These are phyloP conservation scores for Limenitis camilla DNA, from an alignment of 2,888 invertebrate genomes.

Conservation along the genomic window DNA sequence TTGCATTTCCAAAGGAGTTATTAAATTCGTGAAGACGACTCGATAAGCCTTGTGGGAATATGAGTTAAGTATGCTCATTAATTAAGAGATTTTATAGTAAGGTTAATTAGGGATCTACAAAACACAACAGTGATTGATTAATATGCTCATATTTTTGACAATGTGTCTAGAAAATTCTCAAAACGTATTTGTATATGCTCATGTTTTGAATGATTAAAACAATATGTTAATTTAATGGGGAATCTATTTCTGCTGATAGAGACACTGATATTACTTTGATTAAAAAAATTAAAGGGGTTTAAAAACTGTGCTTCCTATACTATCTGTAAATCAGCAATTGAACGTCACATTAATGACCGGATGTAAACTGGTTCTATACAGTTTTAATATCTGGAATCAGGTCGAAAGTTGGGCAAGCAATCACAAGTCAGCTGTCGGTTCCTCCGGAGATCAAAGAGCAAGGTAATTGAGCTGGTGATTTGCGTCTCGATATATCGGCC, in stretches of 20 bases:
- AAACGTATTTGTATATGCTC: too few relatives aligned
- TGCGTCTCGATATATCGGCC: slow-evolving; percentile 14
- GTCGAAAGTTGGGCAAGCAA: slow-evolving; percentile 13
- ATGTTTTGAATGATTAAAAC: too few relatives aligned
- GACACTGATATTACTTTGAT: too few relatives aligned
- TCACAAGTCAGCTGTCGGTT: slow-evolving; percentile 17
- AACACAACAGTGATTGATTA: too few relatives aligned
- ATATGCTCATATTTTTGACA: too few relatives aligned
- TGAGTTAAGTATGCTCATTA: too few relatives aligned
- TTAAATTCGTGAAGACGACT: neutral
- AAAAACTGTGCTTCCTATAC: neutral
- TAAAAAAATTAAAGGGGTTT: too few relatives aligned
- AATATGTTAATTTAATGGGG: too few relatives aligned
- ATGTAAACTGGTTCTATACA: slow-evolving; percentile 8
- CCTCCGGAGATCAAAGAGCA: slow-evolving; percentile 20
- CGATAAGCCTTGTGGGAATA: neutral
- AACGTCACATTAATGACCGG: slow-evolving; percentile 2
- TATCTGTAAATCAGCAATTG: neutral
- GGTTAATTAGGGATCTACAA: too few relatives aligned
- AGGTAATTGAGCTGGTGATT: slow-evolving; percentile 19
- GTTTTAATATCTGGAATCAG: slow-evolving; percentile 18
- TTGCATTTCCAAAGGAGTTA: slow-evolving; percentile 5
- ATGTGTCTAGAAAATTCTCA: too few relatives aligned
- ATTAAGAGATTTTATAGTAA: too few relatives aligned
- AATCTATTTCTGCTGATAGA: too few relatives aligned